A percentile compares a stretch with the other conserved stretches of the same genome.
Evolutionary conservation across 2,888 invertebrate species (phyloP).

Genomic region (Drosophila bunnanda): DNA sequence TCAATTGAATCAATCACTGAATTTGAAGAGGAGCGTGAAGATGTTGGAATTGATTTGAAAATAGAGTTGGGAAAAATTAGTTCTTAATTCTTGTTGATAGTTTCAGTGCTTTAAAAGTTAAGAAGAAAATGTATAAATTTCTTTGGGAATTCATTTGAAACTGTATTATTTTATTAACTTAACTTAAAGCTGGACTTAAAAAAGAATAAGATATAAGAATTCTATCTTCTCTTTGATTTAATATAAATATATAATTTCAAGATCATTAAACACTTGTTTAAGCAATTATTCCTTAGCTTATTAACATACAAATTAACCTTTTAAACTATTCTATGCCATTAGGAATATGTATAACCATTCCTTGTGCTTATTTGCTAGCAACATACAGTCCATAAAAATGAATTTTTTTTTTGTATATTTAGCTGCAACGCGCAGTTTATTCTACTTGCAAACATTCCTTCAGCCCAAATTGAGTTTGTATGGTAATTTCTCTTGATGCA

Average conservation of each 20-base stretch:
- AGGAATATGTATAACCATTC: background rate
- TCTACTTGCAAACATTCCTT: conserved; percentile 21
- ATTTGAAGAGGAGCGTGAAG: too few relatives aligned
- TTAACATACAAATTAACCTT: too few relatives aligned
- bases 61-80: too few relatives aligned
- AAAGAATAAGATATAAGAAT: too few relatives aligned
- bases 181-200: too few relatives aligned
- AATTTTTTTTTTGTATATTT: conserved; percentile 22
- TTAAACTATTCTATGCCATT: background rate
- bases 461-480: conserved; percentile 24
- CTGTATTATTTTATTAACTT: background rate
- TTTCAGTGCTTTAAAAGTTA: background rate
- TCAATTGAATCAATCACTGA: too few relatives aligned
- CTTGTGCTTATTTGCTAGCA: background rate
- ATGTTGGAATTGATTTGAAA: too few relatives aligned
- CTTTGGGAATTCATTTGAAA: background rate
- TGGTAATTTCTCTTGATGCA: conserved; percentile 36
- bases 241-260: background rate
- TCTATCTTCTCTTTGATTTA: background rate
- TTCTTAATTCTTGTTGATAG: too few relatives aligned
- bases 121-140: background rate
- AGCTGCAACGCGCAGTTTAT: conserved; percentile 11
- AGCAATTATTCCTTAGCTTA: background rate
- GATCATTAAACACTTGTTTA: background rate
- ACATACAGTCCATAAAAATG: background rate